A percentile compares a stretch with the other conserved stretches of the same genome.
Conservation (phyloP, 2,113 vertebrate species). For the Fregetta grallaria region DNA sequence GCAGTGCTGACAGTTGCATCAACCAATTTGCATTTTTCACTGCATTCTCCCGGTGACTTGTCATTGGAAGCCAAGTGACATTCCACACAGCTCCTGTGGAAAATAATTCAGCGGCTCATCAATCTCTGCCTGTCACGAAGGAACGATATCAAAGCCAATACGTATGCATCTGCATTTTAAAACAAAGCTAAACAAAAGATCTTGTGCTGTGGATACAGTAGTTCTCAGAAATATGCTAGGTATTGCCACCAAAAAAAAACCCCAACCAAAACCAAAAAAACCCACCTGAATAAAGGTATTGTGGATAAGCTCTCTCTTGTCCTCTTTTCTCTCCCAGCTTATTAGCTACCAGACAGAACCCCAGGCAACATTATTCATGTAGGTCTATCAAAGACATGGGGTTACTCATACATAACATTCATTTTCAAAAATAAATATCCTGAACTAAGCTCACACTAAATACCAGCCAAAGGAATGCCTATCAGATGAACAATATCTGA, state of each 20-base stretch:
- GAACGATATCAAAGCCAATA: slow-evolving; percentile 1
- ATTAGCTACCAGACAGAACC: slow-evolving; percentile 39
- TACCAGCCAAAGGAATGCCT: background rate
- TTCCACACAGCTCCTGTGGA: slow-evolving; percentile 90
- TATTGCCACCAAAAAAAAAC: slow-evolving; percentile 30
- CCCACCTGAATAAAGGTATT: slow-evolving; percentile 11
- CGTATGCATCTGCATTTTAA: background rate
- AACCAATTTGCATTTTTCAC: slow-evolving; percentile 81
- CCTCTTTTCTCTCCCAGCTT: background rate
- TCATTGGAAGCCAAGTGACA: slow-evolving; percentile 84
- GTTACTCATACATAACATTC: background rate
- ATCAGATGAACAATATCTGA: slow-evolving; percentile 13
- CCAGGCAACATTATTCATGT: slow-evolving; percentile 41
- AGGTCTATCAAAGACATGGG: background rate
- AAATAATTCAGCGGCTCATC: slow-evolving; percentile 60
- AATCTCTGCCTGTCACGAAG: slow-evolving; percentile 35
- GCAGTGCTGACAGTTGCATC: slow-evolving; percentile 81
- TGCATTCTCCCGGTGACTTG: slow-evolving; percentile 74
- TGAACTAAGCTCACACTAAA: background rate
- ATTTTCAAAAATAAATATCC: background rate
- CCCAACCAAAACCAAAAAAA: background rate
- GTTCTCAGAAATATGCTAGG: slow-evolving; percentile 36
- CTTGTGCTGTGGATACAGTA: background rate
- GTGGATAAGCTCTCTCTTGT: slow-evolving; percentile 2
- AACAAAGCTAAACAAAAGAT: slow-evolving; percentile 42